Evolutionary conservation across 2,113 vertebrate species (phyloP), one percentile per base, ranked within the genome.

Genomic region (Oreotragus oreotragus): DNA sequence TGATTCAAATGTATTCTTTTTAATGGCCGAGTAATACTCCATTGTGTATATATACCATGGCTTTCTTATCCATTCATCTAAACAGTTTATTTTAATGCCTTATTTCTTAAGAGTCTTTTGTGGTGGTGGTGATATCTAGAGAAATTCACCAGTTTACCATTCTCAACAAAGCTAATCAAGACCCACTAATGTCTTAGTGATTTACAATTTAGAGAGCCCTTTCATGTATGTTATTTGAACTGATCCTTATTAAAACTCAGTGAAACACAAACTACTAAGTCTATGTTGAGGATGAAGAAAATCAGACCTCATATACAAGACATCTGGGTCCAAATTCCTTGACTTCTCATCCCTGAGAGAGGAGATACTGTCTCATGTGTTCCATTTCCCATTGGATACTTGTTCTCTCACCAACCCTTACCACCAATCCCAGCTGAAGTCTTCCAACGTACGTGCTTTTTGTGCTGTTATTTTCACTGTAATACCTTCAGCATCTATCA

Each of bases 401-500:
- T 8, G 9, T 57, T 57, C 5, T 53, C 36, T 30, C 27, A n/a
- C 2, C 9, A 88, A 14, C 4, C 0, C 5, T 77, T 12, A 36
- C 28, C 9, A 87, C 58, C 5, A 47, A 10, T 11, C 12, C 6
- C 43, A 87, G 45, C 8, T 86, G 43, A 39, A 62, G 19, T 47
- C n/a, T 88, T 60, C 7, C 25, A 33, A 23, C 0, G 6, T 6
- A 16, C 1, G 0, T 12, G 5, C 30, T 47, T 57, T 77, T 57
- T 6, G 57, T 6, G 23, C 33, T 30, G 15, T 76, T 80, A 13
- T 76, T 58, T 64, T 49, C 30, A 43, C 16, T 7, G 2, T 33
- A 25, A 47, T 27, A 8, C 39, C 30, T 66, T 7, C 6, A 53
- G 77, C 36, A 43, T n/a, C 43, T 36, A 17, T 17, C 27, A 43